A percentile compares a stretch with the other conserved stretches of the same genome.
Evolutionary conservation across 2,797 vertebrate genomes (phyloP).

Genomic region (Rhincodon typus): DNA sequence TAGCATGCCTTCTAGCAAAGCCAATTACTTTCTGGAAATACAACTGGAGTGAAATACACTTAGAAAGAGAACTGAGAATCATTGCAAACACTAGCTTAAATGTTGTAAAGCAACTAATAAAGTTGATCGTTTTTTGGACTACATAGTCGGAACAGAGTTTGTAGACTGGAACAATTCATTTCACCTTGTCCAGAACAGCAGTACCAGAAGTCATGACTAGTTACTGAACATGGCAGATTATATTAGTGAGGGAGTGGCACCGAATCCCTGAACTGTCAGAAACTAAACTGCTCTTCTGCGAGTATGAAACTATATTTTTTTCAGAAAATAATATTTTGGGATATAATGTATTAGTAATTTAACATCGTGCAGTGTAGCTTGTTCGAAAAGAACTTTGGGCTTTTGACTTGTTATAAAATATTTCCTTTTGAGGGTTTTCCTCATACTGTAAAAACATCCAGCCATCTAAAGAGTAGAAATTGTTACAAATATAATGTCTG

Average conservation of each 20-base stretch:
- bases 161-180: not conserved
- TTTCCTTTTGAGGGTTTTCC: not conserved
- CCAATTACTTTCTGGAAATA: not conserved
- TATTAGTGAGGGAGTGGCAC: not conserved
- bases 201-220: not conserved
- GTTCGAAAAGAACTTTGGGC: not conserved
- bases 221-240: not conserved
- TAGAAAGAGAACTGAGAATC: conserved; percentile 14
- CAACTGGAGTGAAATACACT: not conserved
- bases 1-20: not conserved
- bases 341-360: not conserved
- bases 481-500: not conserved
- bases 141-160: not conserved
- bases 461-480: not conserved
- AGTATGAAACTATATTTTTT: no score
- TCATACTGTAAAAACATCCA: no score
- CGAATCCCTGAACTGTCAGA: no score
- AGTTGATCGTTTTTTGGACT: not conserved
- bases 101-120: not conserved
- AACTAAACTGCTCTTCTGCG: no score
- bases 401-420: not conserved
- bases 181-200: not conserved
- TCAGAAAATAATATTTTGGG: not conserved
- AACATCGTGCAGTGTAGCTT: not conserved
- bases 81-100: not conserved